Base-by-base conservation (phyloP, 2,797 vertebrate genomes). In the Mastacembelus armatus region DNA sequence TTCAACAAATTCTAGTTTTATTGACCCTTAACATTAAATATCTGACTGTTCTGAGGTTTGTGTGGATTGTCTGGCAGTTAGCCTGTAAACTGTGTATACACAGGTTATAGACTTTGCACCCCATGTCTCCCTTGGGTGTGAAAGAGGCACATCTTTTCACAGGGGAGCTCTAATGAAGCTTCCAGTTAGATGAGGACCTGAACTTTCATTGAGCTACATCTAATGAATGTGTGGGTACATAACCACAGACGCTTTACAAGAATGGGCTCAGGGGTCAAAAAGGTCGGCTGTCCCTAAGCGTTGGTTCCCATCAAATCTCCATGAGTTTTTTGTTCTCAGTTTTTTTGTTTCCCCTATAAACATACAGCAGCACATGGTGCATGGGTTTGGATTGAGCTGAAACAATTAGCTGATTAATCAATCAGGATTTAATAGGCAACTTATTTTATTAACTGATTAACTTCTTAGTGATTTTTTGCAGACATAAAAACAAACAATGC, bases 161-260 rank as follows among this genome's bases (percentile, higher is more conserved):
- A 89, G 2, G 29, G 69, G 65, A 66, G 27, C 67, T 85, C 89
- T 92, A 92, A 93, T 91, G 77, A 91, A 85, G 77, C 71, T 36
- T 71, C 40, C 62, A 54, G 61, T 83, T 70, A 72, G 22, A 50
- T 58, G 59, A 80, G 52, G 45, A 71, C 43, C 57, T 47, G 48
- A 77, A 76, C 56, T 64, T 62, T 62, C 55, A 21, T 22, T 70
- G 80, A 42, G 66, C 51, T 66, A 33, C 22, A 44, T 50, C 35
- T 18, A 2, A 26, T 56, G 39, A 55, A 24, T 12, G 10, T 47
- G 29, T 35, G 27, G 48, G 35, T 67, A n/a, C 24, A 60, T 50
- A 29, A 43, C 10, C 7, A 38, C 19, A n/a, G 0, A 15, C 14
- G 56, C 26, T 78, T 78, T 87, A 78, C 27, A 61, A 47, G 75